These are phyloP conservation scores for Panurus biarmicus DNA, from an alignment of 2,113 vertebrate species.

Conservation along the genomic window DNA sequence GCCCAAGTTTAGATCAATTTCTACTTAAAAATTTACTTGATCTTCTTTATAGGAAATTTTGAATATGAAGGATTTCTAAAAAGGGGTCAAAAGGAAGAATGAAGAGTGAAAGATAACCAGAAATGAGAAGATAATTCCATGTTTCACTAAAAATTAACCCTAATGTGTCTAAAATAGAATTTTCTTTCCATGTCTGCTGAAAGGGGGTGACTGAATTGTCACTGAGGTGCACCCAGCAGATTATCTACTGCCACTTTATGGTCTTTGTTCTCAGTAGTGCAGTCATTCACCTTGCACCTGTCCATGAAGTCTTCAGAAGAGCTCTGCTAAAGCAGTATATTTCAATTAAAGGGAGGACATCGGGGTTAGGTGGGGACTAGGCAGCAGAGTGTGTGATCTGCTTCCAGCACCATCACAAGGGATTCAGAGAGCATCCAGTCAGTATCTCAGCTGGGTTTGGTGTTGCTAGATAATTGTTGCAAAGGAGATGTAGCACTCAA, in stretches of 20 bases:
- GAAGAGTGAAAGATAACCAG: neutral
- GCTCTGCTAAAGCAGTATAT: neutral
- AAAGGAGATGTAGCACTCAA: neutral
- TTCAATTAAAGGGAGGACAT: neutral
- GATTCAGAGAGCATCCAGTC: neutral
- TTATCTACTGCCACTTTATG: neutral
- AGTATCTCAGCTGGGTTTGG: neutral
- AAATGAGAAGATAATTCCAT: neutral
- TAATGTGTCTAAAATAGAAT: rapidly evolving
- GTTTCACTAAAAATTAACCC: neutral
- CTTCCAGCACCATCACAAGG: rapidly evolving
- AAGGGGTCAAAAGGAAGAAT: neutral
- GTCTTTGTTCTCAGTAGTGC: neutral
- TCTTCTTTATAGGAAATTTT: neutral
- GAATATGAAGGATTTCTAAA: neutral
- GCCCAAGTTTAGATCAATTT: neutral
- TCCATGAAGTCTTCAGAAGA: neutral
- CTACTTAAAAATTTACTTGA: neutral
- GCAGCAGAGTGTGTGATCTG: neutral
- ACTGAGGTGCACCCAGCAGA: neutral
- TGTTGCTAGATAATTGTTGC: neutral
- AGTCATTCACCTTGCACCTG: neutral
- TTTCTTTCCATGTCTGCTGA: neutral
- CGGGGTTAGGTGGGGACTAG: neutral
- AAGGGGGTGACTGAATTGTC: neutral